Percentiles rank a stretch among this genome's conserved stretches.
phyloP scores from a whole-genome alignment of 37 sponge, comb jelly and placozoan genomes.

The Tethya wilhelma region DNA sequence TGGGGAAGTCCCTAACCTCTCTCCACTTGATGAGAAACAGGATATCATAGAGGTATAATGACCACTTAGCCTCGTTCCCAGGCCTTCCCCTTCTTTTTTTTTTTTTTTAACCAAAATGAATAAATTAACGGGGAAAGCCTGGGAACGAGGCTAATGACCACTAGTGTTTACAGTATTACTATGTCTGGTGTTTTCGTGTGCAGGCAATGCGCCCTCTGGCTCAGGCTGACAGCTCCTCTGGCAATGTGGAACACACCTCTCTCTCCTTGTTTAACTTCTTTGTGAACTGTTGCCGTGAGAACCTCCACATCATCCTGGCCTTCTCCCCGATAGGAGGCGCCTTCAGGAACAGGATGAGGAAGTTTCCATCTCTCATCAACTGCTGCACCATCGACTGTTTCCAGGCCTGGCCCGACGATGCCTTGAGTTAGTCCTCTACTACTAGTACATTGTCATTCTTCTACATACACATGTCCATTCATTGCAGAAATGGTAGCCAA shows the following conservation, averaged over 20 bases:
- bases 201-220: slow-evolving; percentile 95
- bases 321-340: slow-evolving; percentile 99
- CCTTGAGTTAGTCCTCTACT: slow-evolving; percentile 69
- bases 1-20: slow-evolving; percentile 98
- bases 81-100: no score
- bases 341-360: slow-evolving; percentile 91
- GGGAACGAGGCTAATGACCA: no score
- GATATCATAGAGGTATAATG: slow-evolving; percentile 98
- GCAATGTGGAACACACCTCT: slow-evolving; percentile 95
- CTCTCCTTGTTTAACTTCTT: slow-evolving; percentile 94
- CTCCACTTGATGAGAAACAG: slow-evolving; percentile 91
- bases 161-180: no score
- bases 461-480: no score
- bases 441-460: no score
- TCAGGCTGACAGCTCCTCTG: slow-evolving; percentile 88
- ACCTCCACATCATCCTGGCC: slow-evolving; percentile 96
- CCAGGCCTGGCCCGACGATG: slow-evolving; percentile 98
- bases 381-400: slow-evolving; percentile 99
- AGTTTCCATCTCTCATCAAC: slow-evolving; percentile 99
- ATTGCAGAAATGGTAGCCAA: no score
- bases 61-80: no score
- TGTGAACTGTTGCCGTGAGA: slow-evolving; percentile 93
- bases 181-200: no score
- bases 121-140: no score
- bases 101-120: no score